Evolutionary conservation across 2,888 invertebrate species (phyloP), one percentile per base, ranked within the genome.

Genomic region (Ichneumoninae sp.): DNA sequence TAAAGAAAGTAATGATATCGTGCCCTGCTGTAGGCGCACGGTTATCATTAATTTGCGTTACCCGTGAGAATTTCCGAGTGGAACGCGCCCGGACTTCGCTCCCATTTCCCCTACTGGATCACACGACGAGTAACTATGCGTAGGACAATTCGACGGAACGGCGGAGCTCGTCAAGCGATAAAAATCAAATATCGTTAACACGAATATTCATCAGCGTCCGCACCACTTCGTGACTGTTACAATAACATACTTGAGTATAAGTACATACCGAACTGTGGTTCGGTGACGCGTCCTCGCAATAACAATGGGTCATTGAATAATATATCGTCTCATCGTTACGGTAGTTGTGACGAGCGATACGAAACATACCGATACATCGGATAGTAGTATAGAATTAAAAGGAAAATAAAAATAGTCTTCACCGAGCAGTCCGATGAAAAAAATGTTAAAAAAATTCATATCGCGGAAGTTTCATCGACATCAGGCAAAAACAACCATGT

Each of bases 41-140:
- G 80, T 78, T 81, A 81, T 84, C 81, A 84, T 84, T 84, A 81
- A 84, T 84, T 84, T 81, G 81, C 81, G 84, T 84, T 84, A 75
- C 74, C 81, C 84, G 84, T 84, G 84, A 84, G 84, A 84, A 84
- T 84, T 65, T 57, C 47, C 81, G 70, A 84, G 78, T 84, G 78
- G 83, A 84, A 77, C 72, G 47, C 22, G 50, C 54, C 10, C 36
- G 22, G 22, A 19, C 57, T 57, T 22, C 54, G 6, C 26, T 47
- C 33, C 50, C 74, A 10, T 69, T 36, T 62, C 26, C 30, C 8
- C 40, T 19, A 7, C 13, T n/a, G 40, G 10, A 8, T 5, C 52
- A 36, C 19, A 65, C 26, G 70, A 50, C 52, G 19, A 19, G 33
- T 16, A 66, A 26, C 50, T 50, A 26, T 13, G 16, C 50, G 62